phyloP scores from a whole-genome alignment of 2,888 invertebrate genomes.

The Drosophila kambysellisi region DNA sequence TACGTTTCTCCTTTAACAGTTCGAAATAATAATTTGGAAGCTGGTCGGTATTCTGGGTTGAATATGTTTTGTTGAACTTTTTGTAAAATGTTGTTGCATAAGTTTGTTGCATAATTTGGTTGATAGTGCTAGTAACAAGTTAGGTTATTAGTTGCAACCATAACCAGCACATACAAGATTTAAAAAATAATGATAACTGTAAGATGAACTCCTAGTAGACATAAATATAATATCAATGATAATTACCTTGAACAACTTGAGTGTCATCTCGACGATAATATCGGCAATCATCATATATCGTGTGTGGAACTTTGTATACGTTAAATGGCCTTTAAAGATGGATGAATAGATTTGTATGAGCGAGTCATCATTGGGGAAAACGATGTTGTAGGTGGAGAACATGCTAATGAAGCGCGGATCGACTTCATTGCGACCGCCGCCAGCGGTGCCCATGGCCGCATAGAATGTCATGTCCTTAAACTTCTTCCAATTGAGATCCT shows the following conservation, averaged over 20 bases:
- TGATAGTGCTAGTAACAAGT: background rate
- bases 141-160: background rate
- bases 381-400: slow-evolving; percentile 94
- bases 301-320: slow-evolving; percentile 87
- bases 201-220: slow-evolving; percentile 67
- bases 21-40: background rate
- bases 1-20: slow-evolving; percentile 17
- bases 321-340: slow-evolving; percentile 92
- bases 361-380: slow-evolving; percentile 92
- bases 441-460: slow-evolving; percentile 94
- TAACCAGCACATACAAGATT: background rate
- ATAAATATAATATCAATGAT: slow-evolving; percentile 64
- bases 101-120: background rate
- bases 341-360: slow-evolving; percentile 93
- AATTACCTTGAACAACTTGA: slow-evolving; percentile 91
- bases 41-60: background rate
- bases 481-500: slow-evolving; percentile 95
- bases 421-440: slow-evolving; percentile 95
- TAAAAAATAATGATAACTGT: background rate
- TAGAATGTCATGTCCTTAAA: slow-evolving; percentile 92
- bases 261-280: slow-evolving; percentile 91
- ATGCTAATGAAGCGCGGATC: slow-evolving; percentile 96
- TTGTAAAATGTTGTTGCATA: background rate
- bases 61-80: slow-evolving; percentile 2
- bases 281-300: slow-evolving; percentile 89